A percentile compares a stretch with the other conserved stretches of the same genome.
These are phyloP conservation scores for Siniperca undulata DNA, from an alignment of 2,797 vertebrate species.

Conservation along the genomic window DNA sequence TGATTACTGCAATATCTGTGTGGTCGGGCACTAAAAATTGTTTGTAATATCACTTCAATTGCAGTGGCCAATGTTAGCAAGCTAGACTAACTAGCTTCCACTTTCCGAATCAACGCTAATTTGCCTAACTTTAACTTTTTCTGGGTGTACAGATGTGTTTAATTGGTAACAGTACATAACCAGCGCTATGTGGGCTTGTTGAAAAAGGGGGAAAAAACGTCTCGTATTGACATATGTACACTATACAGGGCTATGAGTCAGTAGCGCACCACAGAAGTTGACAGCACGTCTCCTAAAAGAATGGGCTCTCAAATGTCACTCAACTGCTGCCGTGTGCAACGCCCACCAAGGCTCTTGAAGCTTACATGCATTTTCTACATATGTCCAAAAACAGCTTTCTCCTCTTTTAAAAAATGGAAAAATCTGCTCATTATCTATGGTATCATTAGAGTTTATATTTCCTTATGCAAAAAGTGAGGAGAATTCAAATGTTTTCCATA, in stretches of 20 bases:
- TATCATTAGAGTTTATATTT: slow-evolving; percentile 3
- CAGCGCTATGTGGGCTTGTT: too few relatives aligned
- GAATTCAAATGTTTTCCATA: background rate
- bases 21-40: background rate
- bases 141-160: too few relatives aligned
- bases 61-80: background rate
- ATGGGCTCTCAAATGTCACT: background rate
- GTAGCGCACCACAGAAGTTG: background rate
- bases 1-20: background rate
- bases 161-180: too few relatives aligned
- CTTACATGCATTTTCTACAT: background rate
- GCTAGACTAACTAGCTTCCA: background rate
- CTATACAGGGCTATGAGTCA: background rate
- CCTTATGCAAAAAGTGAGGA: background rate
- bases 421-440: background rate
- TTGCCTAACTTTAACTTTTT: background rate
- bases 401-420: background rate
- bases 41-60: too few relatives aligned
- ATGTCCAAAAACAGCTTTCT: background rate
- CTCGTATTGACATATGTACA: too few relatives aligned
- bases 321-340: too few relatives aligned
- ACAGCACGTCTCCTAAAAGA: background rate
- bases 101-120: background rate
- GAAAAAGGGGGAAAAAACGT: too few relatives aligned
- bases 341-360: background rate